Conservation (phyloP, 2,113 vertebrate species). For the Melanostigma gelatinosum region DNA sequence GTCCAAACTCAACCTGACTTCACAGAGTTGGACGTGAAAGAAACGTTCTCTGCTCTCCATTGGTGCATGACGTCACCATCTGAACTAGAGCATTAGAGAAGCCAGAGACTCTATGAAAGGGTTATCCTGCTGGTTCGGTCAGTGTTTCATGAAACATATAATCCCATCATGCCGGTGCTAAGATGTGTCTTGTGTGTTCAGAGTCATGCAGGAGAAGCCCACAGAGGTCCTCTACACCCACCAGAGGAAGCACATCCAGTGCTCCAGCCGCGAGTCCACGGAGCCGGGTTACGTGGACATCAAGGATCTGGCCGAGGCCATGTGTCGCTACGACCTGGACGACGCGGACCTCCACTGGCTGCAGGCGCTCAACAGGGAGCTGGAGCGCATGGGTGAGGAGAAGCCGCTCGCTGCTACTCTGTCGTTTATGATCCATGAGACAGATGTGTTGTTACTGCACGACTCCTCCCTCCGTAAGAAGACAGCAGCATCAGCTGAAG, state of each 20-base stretch:
- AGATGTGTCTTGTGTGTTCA: conserved; percentile 54
- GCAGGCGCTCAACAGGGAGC: conserved; percentile 88
- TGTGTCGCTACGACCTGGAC: conserved; percentile 97
- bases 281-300: conserved; percentile 93
- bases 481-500: too few species aligned
- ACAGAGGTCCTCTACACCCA: conserved; percentile 89
- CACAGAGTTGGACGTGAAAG: too few species aligned
- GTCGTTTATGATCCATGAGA: too few species aligned
- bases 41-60: too few species aligned
- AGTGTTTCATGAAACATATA: background rate
- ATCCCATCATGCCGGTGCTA: background rate
- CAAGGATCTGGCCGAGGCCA: conserved; percentile 90
- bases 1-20: too few species aligned
- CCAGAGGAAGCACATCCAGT: conserved; percentile 92
- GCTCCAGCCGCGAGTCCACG: conserved; percentile 85
- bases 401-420: too few species aligned
- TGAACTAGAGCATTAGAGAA: too few species aligned
- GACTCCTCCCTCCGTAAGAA: too few species aligned
- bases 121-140: too few species aligned
- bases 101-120: too few species aligned
- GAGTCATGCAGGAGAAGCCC: conserved; percentile 87
- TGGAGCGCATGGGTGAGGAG: conserved; percentile 88
- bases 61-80: too few species aligned
- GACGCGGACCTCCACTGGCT: conserved; percentile 97
- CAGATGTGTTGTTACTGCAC: too few species aligned